phyloP scores from a whole-genome alignment of 2,888 invertebrate genomes.

The Apamea sordens region DNA sequence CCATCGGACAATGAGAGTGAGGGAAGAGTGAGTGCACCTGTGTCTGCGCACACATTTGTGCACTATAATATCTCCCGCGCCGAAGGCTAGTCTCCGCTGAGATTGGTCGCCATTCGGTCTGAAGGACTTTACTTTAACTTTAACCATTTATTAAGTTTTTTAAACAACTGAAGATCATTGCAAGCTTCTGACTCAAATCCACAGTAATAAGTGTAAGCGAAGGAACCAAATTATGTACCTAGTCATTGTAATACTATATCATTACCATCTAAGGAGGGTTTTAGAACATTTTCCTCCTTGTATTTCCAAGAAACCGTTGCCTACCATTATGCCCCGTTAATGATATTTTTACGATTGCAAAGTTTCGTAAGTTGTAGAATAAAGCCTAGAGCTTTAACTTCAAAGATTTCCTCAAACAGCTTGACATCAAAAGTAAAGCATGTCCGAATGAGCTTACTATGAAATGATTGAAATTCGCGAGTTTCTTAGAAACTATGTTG shows the following conservation, averaged over 20 bases:
- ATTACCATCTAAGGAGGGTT: constrained; percentile 8
- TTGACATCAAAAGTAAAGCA: constrained; percentile 47
- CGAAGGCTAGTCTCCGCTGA: too few species aligned
- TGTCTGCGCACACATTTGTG: too few species aligned
- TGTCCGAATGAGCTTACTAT: constrained; percentile 40
- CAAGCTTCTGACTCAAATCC: background rate
- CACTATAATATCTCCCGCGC: too few species aligned
- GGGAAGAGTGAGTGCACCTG: too few species aligned
- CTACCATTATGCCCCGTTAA: constrained; percentile 23
- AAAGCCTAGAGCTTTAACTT: constrained; percentile 10
- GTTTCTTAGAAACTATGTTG: constrained; percentile 40
- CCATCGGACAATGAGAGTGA: too few species aligned
- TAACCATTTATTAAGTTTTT: background rate
- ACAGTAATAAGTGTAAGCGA: constrained; percentile 11
- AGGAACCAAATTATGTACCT: background rate
- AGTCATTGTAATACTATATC: constrained; percentile 16
- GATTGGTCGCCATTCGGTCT: too few species aligned
- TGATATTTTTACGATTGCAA: constrained; percentile 23
- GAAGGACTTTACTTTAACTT: too few species aligned
- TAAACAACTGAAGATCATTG: background rate
- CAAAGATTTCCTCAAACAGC: constrained; percentile 41
- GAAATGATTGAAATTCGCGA: constrained; percentile 50
- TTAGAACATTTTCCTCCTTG: constrained; percentile 19
- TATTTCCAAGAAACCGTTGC: background rate
- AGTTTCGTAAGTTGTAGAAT: constrained; percentile 6